A percentile compares a stretch with the other conserved stretches of the same genome.
phyloP scores from a whole-genome alignment of 2,888 invertebrate genomes.

The Xestia xanthographa region DNA sequence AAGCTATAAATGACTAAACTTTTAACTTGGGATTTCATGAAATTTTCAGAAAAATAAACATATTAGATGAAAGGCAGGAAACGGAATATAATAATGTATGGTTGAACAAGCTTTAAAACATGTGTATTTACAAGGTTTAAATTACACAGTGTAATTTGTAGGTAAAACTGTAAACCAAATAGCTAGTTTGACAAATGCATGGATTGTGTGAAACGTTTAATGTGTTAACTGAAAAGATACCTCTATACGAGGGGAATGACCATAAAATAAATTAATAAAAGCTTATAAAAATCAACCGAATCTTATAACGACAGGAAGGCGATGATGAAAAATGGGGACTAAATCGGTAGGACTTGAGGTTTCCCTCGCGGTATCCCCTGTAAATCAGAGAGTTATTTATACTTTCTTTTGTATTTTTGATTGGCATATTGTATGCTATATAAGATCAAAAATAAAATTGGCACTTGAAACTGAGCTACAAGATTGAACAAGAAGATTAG shows the following conservation, averaged over 20 bases:
- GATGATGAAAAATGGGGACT: not conserved
- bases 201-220: not conserved
- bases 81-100: not conserved
- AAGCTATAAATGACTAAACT: not conserved
- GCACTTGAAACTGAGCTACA: not conserved
- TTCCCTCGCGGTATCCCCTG: too few species aligned
- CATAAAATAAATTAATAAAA: too few species aligned
- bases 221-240: not conserved
- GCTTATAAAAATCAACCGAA: not conserved
- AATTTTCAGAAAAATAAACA: not conserved
- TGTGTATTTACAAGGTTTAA: too few species aligned
- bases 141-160: too few species aligned
- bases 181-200: not conserved
- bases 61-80: too few species aligned
- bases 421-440: not conserved
- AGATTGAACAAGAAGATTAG: not conserved
- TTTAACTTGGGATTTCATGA: not conserved
- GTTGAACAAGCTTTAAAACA: too few species aligned
- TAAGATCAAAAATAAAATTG: constrained; percentile 2
- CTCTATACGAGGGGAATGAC: not conserved
- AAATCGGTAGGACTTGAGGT: not conserved
- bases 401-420: not conserved
- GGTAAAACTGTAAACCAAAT: too few species aligned
- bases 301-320: not conserved
- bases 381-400: too few species aligned